Base-by-base conservation (phyloP, 2,113 vertebrate genomes). In the Argyrosomus japonicus region DNA sequence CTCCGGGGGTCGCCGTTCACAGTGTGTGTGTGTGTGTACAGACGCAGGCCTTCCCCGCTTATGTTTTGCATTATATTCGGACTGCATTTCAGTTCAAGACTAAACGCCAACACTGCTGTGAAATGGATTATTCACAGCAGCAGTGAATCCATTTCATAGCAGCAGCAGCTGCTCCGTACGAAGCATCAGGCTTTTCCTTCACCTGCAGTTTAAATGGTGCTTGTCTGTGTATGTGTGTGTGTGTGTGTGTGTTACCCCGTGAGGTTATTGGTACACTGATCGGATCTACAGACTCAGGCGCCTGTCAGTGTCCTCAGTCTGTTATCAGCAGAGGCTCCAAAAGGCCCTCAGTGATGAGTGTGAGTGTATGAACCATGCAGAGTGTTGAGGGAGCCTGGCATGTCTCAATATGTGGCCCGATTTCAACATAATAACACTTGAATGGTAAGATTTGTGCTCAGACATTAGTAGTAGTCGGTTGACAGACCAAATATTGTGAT, bases 31-130 rank as follows among this genome's bases (percentile, higher is more conserved):
- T 40, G 8, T 40, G 36, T 40, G 36, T 40, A 9, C 36, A 40
- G 36, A 36, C 12, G 65, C 81, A 50, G 85, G 89, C 83, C 88
- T 78, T 13, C 75, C 60, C 65, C 14, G 76, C 75, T 48, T 36
- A 17, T 73, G 78, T 72, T 82, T 88, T 74, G 71, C 84, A 75
- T 90, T 87, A 71, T 85, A 71, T 79, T 85, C 79, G 51, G 81
- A 67, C 60, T 74, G 81, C 83, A 81, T 81, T 77, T 84, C 72
- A 62, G 61, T 47, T 69, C 56, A 36, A 54, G 60, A 79, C 82
- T 25, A 54, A 71, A 83, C 79, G 82, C 78, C 71, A 74, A 79
- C 77, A 64, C 81, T 75, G 84, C 82, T 68, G 77, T 83, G 81
- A 81, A 75, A 77, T 87, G 70, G 79, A 75, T 79, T 81, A 71